Evolutionary conservation across 2,113 vertebrate species (phyloP).

Genomic region (Odobenus rosmarus): DNA sequence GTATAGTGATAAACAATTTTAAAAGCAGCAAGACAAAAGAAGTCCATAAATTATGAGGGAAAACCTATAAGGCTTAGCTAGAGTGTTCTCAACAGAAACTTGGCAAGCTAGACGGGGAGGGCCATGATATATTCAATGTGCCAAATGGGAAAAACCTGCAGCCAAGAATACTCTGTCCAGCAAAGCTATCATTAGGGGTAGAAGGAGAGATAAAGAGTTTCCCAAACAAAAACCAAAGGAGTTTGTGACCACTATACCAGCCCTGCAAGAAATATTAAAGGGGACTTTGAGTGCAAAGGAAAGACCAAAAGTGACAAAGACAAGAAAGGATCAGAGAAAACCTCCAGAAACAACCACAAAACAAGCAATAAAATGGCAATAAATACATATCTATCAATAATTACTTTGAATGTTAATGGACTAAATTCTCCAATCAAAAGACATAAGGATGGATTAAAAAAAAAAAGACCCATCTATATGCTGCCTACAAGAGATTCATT

Average conservation of each 20-base stretch:
- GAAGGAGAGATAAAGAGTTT: not conserved
- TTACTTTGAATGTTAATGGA: not conserved
- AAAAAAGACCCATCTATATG: not conserved
- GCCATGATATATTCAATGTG: not conserved
- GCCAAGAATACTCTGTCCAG: not conserved
- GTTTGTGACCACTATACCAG: not conserved
- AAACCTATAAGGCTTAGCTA: not conserved
- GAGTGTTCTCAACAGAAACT: not conserved
- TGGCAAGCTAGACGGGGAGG: not conserved
- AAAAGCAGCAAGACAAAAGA: not conserved
- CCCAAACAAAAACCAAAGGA: not conserved
- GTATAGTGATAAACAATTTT: not conserved
- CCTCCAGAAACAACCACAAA: not conserved
- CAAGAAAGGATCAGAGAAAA: not conserved
- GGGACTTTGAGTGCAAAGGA: not conserved
- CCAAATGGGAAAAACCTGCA: not conserved
- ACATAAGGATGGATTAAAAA: not conserved
- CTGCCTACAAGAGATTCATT: not conserved
- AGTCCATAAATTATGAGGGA: not conserved
- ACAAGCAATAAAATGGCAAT: not conserved
- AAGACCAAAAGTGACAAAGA: not conserved
- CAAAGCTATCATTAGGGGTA: not conserved
- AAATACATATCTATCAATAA: not conserved
- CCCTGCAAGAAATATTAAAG: not conserved
- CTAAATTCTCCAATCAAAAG: not conserved